Percentiles rank a stretch among this genome's conserved stretches.
These are phyloP conservation scores for Dolichallabes microphthalmus DNA, from an alignment of 2,113 vertebrate species.

Conservation along the genomic window DNA sequence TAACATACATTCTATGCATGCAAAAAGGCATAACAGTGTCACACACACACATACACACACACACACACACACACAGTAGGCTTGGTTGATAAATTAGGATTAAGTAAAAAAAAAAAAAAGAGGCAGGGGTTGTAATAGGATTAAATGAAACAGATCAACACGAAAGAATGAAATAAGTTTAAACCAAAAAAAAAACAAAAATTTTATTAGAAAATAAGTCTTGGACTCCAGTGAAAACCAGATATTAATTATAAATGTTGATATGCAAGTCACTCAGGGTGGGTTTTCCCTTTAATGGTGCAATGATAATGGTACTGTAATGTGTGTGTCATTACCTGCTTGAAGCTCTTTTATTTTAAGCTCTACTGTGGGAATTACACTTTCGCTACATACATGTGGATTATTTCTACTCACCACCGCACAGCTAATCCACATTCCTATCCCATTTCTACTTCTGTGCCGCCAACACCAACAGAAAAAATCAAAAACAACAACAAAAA, in stretches of 20 bases:
- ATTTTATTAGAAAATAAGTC: neutral
- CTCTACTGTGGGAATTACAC: neutral
- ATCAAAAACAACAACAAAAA: too few species aligned
- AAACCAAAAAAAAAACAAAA: neutral
- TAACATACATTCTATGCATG: neutral
- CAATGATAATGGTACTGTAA: neutral
- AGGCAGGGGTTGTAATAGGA: neutral
- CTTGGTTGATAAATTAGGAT: neutral
- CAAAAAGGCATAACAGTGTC: neutral
- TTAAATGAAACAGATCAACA: neutral
- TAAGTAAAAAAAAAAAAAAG: neutral
- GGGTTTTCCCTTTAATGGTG: neutral
- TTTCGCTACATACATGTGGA: neutral
- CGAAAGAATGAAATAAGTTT: neutral
- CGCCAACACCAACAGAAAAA: neutral
- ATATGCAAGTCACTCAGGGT: neutral
- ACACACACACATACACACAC: neutral
- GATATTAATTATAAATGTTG: neutral
- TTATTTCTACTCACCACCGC: conserved; percentile 21
- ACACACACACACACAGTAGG: too few species aligned
- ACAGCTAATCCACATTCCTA: neutral
- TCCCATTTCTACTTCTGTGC: neutral
- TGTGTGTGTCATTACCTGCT: neutral
- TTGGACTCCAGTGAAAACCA: neutral
- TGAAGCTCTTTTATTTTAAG: neutral